A percentile compares a stretch with the other conserved stretches of the same genome.
phyloP scores from a whole-genome alignment of 2,797 vertebrate genomes.

The Anguilla obscura region DNA sequence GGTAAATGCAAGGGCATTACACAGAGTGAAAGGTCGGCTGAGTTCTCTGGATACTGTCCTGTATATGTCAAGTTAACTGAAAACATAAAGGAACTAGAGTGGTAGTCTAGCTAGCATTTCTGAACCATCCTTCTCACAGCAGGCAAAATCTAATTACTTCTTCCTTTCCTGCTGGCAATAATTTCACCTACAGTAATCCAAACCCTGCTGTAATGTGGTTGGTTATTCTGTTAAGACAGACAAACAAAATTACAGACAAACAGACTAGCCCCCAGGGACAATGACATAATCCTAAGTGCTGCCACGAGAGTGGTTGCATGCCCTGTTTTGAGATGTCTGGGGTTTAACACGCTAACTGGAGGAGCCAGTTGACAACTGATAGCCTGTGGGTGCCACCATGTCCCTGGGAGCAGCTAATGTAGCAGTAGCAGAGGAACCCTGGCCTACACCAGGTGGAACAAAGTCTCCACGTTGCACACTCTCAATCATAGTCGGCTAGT shows the following conservation, averaged over 20 bases:
- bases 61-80: not conserved
- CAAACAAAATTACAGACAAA: conserved; percentile 8
- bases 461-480: not conserved
- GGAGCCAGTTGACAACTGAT: not conserved
- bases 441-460: not conserved
- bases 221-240: not conserved
- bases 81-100: not conserved
- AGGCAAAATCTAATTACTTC: not conserved
- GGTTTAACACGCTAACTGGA: not conserved
- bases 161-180: not conserved
- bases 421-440: not conserved
- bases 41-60: not conserved
- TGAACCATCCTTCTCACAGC: not conserved
- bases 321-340: not conserved
- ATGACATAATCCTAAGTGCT: conserved; percentile 18
- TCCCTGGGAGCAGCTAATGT: not conserved
- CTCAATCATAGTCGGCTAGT: not conserved
- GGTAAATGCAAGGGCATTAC: not conserved
- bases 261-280: not conserved
- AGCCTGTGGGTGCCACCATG: not conserved
- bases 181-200: not conserved
- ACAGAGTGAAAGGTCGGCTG: not conserved
- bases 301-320: not conserved
- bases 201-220: not conserved
- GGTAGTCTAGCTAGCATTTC: not conserved